A percentile compares a stretch with the other conserved stretches of the same genome.
These are phyloP conservation scores for Nemotelus pantherinus DNA, from an alignment of 2,888 invertebrate species.

Conservation along the genomic window DNA sequence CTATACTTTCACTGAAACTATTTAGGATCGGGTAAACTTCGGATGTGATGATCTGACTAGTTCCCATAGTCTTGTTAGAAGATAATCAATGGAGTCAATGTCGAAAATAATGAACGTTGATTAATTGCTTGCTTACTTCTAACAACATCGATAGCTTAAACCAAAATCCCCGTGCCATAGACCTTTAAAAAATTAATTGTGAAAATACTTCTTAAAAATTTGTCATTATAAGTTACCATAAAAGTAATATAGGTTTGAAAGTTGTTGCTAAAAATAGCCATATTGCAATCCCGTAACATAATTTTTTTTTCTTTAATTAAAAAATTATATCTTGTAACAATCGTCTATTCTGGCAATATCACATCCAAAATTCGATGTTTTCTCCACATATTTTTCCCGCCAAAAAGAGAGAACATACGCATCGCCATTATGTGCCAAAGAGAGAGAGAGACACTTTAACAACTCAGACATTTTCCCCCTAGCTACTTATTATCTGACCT, in stretches of 20 bases:
- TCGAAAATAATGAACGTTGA: neutral
- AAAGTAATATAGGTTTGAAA: no score
- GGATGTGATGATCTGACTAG: neutral
- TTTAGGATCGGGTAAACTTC: conserved; percentile 10
- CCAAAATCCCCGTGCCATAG: no score
- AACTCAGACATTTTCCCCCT: neutral
- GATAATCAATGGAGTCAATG: neutral
- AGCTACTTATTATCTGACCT: neutral
- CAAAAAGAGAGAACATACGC: conserved; percentile 11
- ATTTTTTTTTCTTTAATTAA: neutral
- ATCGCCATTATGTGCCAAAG: neutral
- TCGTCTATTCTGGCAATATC: conserved; percentile 19
- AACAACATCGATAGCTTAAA: no score
- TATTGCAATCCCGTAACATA: no score
- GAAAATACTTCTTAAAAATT: no score
- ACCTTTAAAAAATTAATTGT: no score
- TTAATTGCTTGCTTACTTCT: neutral
- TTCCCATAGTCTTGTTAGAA: neutral
- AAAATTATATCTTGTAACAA: neutral
- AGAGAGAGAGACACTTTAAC: conserved; percentile 8
- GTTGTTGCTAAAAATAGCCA: no score
- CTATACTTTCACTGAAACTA: no score
- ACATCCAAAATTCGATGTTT: conserved; percentile 10
- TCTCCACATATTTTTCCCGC: conserved; percentile 25
- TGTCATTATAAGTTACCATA: no score